Conservation (phyloP, 2,888 invertebrate genomes). For the Erebia palarica region DNA sequence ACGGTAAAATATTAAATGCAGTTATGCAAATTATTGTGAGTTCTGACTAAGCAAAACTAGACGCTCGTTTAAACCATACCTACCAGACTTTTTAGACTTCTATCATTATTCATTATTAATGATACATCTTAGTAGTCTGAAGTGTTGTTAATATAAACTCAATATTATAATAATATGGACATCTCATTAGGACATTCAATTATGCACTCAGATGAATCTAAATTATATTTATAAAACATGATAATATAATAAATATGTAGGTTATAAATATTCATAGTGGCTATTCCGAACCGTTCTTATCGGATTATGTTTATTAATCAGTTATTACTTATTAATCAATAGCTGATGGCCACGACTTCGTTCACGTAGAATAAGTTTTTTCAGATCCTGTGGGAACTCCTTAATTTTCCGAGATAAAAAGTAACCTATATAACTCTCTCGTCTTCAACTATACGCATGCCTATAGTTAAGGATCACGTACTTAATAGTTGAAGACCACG, state of each 20-base stretch:
- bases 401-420: no score
- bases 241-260: no score
- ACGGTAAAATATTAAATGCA: conserved; percentile 25
- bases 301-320: no score
- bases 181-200: conserved; percentile 1
- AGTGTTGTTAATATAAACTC: not conserved
- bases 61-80: not conserved
- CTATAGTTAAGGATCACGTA: no score
- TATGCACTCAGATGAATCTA: not conserved
- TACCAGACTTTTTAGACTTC: not conserved
- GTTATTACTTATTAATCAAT: no score
- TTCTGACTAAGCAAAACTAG: conserved; percentile 13
- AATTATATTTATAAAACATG: not conserved
- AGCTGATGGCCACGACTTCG: no score
- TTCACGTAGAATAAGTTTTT: no score
- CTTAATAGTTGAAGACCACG: no score
- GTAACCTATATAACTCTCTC: no score
- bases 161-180: not conserved
- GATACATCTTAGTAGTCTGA: not conserved
- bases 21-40: conserved; percentile 6
- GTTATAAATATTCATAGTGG: not conserved
- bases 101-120: not conserved
- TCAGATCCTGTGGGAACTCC: no score
- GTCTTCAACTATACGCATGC: no score
- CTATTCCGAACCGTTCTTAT: conserved; percentile 1